Base-by-base conservation (phyloP, 2,888 invertebrate species). In the Palloptera scutellata region DNA sequence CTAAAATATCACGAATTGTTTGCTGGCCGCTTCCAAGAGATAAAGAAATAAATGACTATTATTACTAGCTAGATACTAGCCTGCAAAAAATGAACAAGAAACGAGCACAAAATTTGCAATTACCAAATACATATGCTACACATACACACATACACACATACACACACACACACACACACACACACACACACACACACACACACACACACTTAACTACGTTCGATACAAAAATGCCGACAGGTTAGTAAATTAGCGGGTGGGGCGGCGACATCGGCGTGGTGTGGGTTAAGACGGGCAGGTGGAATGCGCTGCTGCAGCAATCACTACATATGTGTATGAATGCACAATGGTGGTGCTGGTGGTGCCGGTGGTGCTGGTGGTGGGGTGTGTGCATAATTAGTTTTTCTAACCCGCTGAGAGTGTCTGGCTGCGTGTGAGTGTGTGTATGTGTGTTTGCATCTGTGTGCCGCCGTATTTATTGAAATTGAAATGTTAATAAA, bases 401-500 rank as follows among this genome's bases (percentile, higher is more conserved):
- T n/a, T n/a, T 30, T 30, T 30, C 30, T 30, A 30, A 6, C 30
- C 30, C 30, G 30, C 30, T 30, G 30, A 4, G 30, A 30, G 30
- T 30, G 30, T 30, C 30, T 30, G 30, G 30, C 30, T 30, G 30
- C 6, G 30, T 30, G 30, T 30, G 2, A 4, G 6, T 6, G 3
- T 30, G 30, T 30, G 30, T 30, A 30, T 30, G 30, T 30, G 30
- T 30, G 30, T 30, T 2, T 30, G 30, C 6, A 6, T 30, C 3
- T 30, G 30, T 30, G 30, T 30, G 30, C 30, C 30, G 30, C 30
- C 6, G 30, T 30, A 30, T 30, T 30, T 30, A 73, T 75, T 72
- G 72, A 78, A 78, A 78, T 75, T 75, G 76, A 78, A 78, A 78
- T 78, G 77, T 79, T 79, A 78, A 78, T 79, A 77, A 79, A 79